Conservation (phyloP, 1,140 invertebrate species). For the Temnothorax nylanderi region DNA sequence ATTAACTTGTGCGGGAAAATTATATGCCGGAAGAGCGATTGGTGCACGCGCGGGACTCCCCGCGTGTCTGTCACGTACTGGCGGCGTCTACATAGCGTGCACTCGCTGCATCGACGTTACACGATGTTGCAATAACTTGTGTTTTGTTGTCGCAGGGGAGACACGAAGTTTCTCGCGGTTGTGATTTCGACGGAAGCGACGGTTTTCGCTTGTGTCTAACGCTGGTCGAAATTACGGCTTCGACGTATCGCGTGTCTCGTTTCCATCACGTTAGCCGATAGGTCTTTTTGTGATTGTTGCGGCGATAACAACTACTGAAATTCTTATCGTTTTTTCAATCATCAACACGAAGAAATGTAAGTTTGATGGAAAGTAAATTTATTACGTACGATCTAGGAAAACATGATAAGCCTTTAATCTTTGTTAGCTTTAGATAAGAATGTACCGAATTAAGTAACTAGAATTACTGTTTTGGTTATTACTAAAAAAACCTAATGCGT, state of each 20-base stretch:
- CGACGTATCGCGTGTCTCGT: conserved; percentile 39
- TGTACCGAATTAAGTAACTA: not conserved
- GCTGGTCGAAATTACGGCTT: conserved; percentile 5
- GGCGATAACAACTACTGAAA: not conserved
- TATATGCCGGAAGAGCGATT: conserved; percentile 66
- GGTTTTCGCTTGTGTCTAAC: not conserved
- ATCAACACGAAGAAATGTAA: not conserved
- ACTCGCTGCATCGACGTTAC: not conserved
- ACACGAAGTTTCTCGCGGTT: conserved; percentile 26
- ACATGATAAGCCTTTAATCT: not conserved
- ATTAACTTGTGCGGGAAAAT: conserved; percentile 69
- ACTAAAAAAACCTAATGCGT: no score
- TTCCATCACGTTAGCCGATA: not conserved
- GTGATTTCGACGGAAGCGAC: conserved; percentile 43
- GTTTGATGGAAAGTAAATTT: not conserved
- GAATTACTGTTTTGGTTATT: not conserved
- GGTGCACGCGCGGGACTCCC: conserved; percentile 32
- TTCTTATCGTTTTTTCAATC: not conserved
- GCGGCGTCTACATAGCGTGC: not conserved
- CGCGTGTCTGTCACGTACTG: conserved; percentile 17
- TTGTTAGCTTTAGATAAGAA: not conserved
- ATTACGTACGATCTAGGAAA: not conserved
- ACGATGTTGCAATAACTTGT: conserved; percentile 20
- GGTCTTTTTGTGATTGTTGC: not conserved
- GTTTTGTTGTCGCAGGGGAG: conserved; percentile 33